Base-by-base conservation (phyloP, 2,797 vertebrate species). In the Galagoides demidoff region DNA sequence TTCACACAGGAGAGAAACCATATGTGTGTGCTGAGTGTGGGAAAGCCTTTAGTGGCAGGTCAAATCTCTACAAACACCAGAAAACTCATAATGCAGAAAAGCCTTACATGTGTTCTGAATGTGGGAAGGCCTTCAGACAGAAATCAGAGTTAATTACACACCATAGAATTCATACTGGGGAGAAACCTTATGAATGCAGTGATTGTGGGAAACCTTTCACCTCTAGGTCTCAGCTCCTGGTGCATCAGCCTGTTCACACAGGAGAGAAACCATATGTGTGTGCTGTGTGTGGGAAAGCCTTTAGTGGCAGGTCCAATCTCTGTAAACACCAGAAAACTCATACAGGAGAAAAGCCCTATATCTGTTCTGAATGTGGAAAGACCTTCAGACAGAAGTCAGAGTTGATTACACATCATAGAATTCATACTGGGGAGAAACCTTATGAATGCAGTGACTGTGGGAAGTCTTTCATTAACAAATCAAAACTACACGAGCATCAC, bases 141-240 rank as follows among this genome's bases (percentile, higher is more conserved):
- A 74, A 88, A 6, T 94, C 93, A 93, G 25, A 94, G 77, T 73
- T 88, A 22, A 63, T 74, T 88, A 88, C 68, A n/a, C 85, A 88
- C 49, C 49, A 55, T 22, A 73, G 84, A 73, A 86, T 86, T 86
- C 84, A 86, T 31, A 73, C 68, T 37, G 68, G 85, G 31, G 71
- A 88, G 59, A 88, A 88, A 76, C 85, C 85, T 17, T 37, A 90
- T 63, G 22, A 45, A 63, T 88, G 85, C 57, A 88, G 70, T 63
- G 57, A 88, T 31, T 64, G 63, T 64, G 63, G 63, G 29, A 64
- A 64, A 64, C 13, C 27, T 29, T 64, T 64, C 13, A 64, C 63
- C 63, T 64, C 63, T 29, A 64, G 29, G 63, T 64, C 63, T 64
- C 63, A 64, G 63, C 63, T 64, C 13, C 27, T 64, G 63, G 63